These are phyloP conservation scores for Conchocele bisecta DNA, from an alignment of 2,888 invertebrate species.

Conservation along the genomic window DNA sequence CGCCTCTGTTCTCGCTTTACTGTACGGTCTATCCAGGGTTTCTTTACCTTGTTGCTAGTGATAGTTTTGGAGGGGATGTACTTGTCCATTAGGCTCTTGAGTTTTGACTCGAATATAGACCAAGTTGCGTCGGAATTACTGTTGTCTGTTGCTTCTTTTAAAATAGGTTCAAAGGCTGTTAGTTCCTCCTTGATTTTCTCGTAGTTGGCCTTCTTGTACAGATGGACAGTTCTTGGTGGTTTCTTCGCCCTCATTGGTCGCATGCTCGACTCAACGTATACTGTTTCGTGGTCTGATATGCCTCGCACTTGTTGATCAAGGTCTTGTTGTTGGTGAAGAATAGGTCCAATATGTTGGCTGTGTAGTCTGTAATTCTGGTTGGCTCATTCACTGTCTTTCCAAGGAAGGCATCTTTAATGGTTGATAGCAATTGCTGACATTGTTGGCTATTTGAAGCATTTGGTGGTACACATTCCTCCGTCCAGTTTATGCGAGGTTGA, in stretches of 20 bases:
- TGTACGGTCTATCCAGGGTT: slow-evolving; percentile 13
- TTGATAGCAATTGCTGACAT: background rate
- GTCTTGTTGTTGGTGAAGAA: slow-evolving; percentile 4
- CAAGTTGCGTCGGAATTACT: background rate
- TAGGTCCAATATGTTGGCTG: background rate
- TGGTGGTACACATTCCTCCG: background rate
- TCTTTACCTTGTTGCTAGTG: slow-evolving; percentile 4
- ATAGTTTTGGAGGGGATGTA: slow-evolving; percentile 17
- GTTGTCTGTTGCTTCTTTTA: background rate
- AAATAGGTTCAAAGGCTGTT: background rate
- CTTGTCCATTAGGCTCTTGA: background rate
- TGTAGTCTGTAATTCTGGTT: slow-evolving; percentile 4
- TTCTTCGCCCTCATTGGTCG: background rate
- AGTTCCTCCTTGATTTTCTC: background rate
- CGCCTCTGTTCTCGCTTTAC: background rate
- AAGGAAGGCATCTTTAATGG: slow-evolving; percentile 13
- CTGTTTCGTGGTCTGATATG: background rate
- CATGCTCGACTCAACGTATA: background rate
- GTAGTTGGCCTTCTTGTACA: background rate
- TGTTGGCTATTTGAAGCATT: background rate
- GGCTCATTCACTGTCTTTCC: background rate
- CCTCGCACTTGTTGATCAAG: background rate
- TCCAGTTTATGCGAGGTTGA: slow-evolving; percentile 33
- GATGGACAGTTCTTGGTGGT: background rate
- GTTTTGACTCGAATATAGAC: background rate